phyloP scores from a whole-genome alignment of 2,113 vertebrate species.

The Eptesicus fuscus region DNA sequence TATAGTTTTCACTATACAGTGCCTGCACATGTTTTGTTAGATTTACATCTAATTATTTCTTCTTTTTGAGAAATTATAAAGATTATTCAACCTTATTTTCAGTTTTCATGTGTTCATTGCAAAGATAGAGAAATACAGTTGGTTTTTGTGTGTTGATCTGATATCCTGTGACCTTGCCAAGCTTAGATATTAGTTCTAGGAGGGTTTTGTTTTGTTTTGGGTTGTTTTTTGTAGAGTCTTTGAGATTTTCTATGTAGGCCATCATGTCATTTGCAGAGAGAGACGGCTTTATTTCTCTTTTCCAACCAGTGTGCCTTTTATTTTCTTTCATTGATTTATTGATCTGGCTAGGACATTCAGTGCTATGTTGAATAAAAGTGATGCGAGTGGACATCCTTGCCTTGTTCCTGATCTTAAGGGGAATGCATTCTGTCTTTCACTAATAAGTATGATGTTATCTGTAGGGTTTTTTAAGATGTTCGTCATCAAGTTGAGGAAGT shows the following conservation, averaged over 20 bases:
- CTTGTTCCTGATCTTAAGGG: not conserved
- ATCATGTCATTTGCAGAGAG: not conserved
- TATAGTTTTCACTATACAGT: not conserved
- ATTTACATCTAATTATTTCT: not conserved
- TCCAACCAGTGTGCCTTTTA: not conserved
- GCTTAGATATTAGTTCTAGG: not conserved
- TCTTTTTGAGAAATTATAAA: not conserved
- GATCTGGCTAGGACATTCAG: constrained; percentile 11
- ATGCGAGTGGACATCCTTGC: not conserved
- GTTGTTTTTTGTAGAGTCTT: not conserved
- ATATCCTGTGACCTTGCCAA: not conserved
- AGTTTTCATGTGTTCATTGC: not conserved
- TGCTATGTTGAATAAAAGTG: not conserved
- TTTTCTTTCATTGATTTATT: constrained; percentile 38
- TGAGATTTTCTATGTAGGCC: not conserved
- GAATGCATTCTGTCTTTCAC: constrained; percentile 12
- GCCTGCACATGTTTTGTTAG: not conserved
- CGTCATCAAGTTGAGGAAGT: not conserved
- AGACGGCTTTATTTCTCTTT: not conserved
- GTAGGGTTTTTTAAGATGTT: constrained; percentile 19
- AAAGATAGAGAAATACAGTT: constrained; percentile 1
- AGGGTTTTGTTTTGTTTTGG: not conserved
- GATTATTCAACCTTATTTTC: not conserved
- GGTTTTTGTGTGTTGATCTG: not conserved
- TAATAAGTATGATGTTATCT: not conserved